phyloP scores from a whole-genome alignment of 2,113 vertebrate species.

The Microcebus murinus region DNA sequence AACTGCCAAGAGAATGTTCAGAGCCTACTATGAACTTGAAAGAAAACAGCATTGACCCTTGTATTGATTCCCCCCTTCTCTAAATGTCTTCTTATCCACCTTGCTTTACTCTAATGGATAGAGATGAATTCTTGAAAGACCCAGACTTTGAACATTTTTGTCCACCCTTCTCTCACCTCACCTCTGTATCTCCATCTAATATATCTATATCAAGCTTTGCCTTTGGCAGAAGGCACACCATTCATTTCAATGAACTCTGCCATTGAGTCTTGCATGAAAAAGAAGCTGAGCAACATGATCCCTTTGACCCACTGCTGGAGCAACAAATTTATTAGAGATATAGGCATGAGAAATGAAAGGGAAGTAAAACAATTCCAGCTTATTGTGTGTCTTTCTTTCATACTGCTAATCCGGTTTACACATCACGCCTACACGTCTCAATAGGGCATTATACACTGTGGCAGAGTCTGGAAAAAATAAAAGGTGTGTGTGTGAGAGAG shows the following conservation, averaged over 20 bases:
- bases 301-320: conserved; percentile 87
- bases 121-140: conserved; percentile 44
- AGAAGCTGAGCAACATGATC: conserved; percentile 82
- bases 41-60: conserved; percentile 39
- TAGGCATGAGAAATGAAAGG: conserved; percentile 90
- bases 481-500: conserved; percentile 74
- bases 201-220: conserved; percentile 63
- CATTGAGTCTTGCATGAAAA: conserved; percentile 65
- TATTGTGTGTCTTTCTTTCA: conserved; percentile 90
- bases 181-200: conserved; percentile 4
- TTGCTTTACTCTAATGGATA: conserved; percentile 47
- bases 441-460: conserved; percentile 89
- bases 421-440: conserved; percentile 90
- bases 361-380: conserved; percentile 91
- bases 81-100: conserved; percentile 16
- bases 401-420: conserved; percentile 91
- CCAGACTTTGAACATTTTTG: neutral
- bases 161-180: neutral
- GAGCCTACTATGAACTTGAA: conserved; percentile 59
- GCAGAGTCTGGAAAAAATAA: conserved; percentile 88
- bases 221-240: conserved; percentile 78
- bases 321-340: conserved; percentile 92
- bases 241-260: conserved; percentile 81
- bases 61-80: neutral
- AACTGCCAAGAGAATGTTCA: conserved; percentile 41